These are phyloP conservation scores for Cotesia glomerata DNA, from an alignment of 1,140 invertebrate species.

Conservation along the genomic window DNA sequence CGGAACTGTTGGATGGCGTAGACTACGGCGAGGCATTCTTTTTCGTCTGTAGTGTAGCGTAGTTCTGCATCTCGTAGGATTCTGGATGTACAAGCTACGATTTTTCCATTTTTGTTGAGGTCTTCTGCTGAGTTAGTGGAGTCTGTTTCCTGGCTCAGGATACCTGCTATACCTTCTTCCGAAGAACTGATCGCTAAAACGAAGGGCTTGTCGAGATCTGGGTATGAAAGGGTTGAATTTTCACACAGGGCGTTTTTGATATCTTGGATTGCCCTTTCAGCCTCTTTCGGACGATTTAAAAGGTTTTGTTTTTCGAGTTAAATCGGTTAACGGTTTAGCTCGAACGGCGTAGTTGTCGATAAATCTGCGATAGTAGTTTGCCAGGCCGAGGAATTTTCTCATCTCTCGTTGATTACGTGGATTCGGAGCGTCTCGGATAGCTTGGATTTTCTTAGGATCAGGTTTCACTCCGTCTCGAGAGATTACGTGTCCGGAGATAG, in stretches of 20 bases:
- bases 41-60: constrained; percentile 37
- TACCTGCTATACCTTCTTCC: no score
- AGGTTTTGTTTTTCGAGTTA: not conserved
- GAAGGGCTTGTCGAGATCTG: no score
- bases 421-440: not conserved
- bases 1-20: constrained; percentile 52
- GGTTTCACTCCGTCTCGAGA: not conserved
- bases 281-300: not conserved
- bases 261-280: not conserved
- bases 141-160: no score
- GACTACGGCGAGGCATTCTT: constrained; percentile 35
- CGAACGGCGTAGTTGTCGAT: not conserved
- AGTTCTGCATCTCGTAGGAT: constrained; percentile 41
- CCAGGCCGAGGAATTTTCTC: constrained; percentile 8
- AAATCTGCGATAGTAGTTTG: not conserved
- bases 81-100: constrained; percentile 35
- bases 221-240: no score
- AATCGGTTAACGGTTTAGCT: not conserved
- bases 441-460: not conserved
- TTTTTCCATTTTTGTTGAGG: not conserved
- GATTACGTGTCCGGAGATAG: constrained; percentile 44
- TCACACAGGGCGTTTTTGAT: no score
- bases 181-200: no score
- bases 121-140: not conserved
- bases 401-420: not conserved